These are phyloP conservation scores for Perdix hodgsoniae DNA, from an alignment of 2,797 vertebrate species.

Conservation along the genomic window DNA sequence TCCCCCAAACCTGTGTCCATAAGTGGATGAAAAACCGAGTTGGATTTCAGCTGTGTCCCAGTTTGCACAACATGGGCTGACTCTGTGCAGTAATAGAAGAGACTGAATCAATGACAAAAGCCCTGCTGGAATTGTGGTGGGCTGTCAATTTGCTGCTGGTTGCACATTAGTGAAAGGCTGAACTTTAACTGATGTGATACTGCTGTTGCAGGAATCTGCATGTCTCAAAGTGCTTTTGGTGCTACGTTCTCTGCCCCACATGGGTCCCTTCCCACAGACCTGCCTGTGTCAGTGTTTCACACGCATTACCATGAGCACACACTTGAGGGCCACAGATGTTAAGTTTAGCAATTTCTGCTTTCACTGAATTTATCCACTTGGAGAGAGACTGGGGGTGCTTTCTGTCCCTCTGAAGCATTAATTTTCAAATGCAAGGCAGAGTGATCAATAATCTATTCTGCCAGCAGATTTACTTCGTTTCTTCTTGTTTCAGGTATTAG, in stretches of 20 bases:
- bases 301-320: neutral
- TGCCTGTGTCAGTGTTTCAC: neutral
- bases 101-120: neutral
- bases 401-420: neutral
- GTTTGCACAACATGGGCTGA: neutral
- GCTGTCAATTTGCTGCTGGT: neutral
- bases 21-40: neutral
- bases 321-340: constrained; percentile 2
- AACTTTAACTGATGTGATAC: neutral
- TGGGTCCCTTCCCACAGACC: rapidly evolving
- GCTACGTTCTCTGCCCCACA: rapidly evolving
- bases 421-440: constrained; percentile 1
- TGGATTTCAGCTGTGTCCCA: rapidly evolving
- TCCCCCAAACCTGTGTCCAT: neutral
- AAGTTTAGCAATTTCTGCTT: neutral
- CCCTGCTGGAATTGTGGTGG: neutral
- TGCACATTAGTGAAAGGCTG: neutral
- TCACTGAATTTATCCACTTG: neutral
- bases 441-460: constrained; percentile 27
- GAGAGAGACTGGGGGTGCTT: neutral
- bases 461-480: constrained; percentile 15
- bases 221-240: neutral
- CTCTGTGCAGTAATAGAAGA: neutral
- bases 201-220: neutral
- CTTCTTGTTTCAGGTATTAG: neutral